Conservation (phyloP, 2,888 invertebrate genomes). For the Erebia ligea region DNA sequence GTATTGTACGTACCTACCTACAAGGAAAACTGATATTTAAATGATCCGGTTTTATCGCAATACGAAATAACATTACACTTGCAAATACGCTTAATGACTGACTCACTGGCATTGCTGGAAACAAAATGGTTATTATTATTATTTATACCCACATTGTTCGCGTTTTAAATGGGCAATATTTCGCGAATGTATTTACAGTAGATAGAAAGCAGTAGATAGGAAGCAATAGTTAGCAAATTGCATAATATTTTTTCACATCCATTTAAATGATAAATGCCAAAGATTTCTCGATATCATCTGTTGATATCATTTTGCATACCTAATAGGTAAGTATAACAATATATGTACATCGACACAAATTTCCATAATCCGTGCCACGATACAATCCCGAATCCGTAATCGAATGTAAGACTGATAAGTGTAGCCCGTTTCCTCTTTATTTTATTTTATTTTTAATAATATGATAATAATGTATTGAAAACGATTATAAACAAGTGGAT, state of each 20-base stretch:
- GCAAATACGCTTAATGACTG: conserved; percentile 28
- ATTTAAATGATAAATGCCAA: too few relatives aligned
- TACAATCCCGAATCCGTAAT: neutral
- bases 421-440: conserved; percentile 1
- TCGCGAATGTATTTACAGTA: neutral
- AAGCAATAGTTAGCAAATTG: too few relatives aligned
- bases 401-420: neutral
- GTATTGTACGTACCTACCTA: conserved; percentile 18
- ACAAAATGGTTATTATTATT: conserved; percentile 17
- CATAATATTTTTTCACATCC: too few relatives aligned
- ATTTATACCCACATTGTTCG: conserved; percentile 7
- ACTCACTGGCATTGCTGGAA: conserved; percentile 27
- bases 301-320: too few relatives aligned
- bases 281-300: too few relatives aligned
- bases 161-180: neutral
- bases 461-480: conserved; percentile 4
- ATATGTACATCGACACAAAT: neutral
- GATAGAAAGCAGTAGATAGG: too few relatives aligned
- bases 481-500: conserved; percentile 18
- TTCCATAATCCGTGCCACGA: neutral
- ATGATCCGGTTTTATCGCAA: conserved; percentile 31
- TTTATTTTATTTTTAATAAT: too few relatives aligned
- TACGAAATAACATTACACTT: conserved; percentile 35
- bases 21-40: conserved; percentile 34
- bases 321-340: too few relatives aligned